These are phyloP conservation scores for Belonocnema kinseyi DNA, from an alignment of 1,140 invertebrate genomes.

Conservation along the genomic window DNA sequence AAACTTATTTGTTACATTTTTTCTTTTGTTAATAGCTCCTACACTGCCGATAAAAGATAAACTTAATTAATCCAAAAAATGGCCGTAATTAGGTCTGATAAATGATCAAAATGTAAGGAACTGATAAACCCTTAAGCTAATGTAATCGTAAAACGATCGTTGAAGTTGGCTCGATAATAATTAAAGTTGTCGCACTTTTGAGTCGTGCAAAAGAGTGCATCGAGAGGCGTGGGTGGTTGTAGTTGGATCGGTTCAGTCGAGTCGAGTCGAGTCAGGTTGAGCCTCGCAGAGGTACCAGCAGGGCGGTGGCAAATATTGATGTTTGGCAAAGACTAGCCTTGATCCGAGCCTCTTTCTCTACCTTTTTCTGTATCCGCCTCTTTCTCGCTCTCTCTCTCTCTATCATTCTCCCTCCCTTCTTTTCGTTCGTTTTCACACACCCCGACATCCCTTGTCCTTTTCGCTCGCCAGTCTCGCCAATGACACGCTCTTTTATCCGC, in stretches of 20 bases:
- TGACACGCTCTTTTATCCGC: slow-evolving; percentile 24
- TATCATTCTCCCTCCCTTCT: slow-evolving; percentile 47
- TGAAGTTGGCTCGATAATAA: slow-evolving; percentile 48
- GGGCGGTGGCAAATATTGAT: slow-evolving; percentile 76
- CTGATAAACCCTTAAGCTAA: not conserved
- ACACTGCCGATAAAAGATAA: too few species aligned
- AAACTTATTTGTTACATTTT: too few species aligned
- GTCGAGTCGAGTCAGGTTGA: slow-evolving; percentile 64
- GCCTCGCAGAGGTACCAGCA: slow-evolving; percentile 73
- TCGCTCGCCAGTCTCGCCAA: not conserved
- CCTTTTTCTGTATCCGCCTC: slow-evolving; percentile 58
- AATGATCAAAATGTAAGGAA: not conserved
- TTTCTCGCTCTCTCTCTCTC: slow-evolving; percentile 56
- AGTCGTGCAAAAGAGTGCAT: slow-evolving; percentile 41
- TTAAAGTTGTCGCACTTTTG: slow-evolving; percentile 55
- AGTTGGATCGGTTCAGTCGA: slow-evolving; percentile 65
- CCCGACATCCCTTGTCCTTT: not conserved
- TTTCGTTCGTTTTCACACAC: slow-evolving; percentile 19
- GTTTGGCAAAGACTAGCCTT: slow-evolving; percentile 76
- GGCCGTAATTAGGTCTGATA: not conserved
- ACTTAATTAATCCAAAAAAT: not conserved
- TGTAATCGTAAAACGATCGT: slow-evolving; percentile 9
- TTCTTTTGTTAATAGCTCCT: too few species aligned
- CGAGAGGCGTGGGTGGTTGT: slow-evolving; percentile 56
- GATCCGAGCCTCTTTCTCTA: slow-evolving; percentile 72